Conservation (phyloP, 2,797 vertebrate genomes). For the Galagoides demidoff region DNA sequence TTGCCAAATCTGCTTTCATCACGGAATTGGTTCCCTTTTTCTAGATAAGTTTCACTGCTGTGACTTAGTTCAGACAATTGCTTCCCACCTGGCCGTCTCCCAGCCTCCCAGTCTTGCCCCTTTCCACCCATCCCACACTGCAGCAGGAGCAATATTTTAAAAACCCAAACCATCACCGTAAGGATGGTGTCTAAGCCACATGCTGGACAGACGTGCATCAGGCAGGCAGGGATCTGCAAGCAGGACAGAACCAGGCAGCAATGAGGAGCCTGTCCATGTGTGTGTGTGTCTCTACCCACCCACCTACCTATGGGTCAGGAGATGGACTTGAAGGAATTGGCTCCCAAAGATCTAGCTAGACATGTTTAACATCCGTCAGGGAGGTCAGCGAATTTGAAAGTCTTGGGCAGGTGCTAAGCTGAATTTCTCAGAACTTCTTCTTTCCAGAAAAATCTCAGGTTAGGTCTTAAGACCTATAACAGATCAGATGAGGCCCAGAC, state of each 20-base stretch:
- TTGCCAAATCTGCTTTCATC: not conserved
- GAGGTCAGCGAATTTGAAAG: not conserved
- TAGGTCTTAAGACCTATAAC: not conserved
- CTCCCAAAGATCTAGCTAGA: not conserved
- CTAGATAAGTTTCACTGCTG: not conserved
- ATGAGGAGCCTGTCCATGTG: not conserved
- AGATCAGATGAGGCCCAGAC: not conserved
- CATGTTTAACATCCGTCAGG: not conserved
- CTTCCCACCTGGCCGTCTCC: not conserved
- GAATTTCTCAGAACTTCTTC: not conserved
- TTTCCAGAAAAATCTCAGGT: not conserved
- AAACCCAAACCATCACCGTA: not conserved
- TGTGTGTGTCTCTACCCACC: not conserved
- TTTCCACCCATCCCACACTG: not conserved
- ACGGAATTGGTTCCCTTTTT: not conserved
- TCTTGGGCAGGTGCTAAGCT: not conserved
- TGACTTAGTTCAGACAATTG: not conserved
- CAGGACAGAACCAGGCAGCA: not conserved
- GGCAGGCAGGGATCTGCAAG: not conserved
- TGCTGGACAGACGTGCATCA: not conserved
- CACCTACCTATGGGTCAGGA: not conserved
- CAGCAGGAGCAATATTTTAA: not conserved
- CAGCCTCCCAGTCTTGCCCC: not conserved
- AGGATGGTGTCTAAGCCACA: not conserved
- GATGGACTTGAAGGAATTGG: not conserved